These are phyloP conservation scores for Drosophila arawakana DNA, from an alignment of 1,140 invertebrate species.

Conservation along the genomic window DNA sequence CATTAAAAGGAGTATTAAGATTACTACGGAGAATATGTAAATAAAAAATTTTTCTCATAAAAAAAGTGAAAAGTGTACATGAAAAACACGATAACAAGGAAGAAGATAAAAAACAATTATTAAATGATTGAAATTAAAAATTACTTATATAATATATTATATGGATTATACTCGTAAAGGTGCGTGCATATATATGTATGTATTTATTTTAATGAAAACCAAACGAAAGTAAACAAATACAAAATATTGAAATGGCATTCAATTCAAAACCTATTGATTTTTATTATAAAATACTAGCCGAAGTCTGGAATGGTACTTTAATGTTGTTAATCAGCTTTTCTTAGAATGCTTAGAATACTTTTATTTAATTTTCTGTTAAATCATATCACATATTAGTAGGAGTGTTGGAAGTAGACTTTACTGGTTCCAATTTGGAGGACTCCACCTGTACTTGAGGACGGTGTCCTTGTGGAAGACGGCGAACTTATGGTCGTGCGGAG, in stretches of 20 bases:
- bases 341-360: not conserved
- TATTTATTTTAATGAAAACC: constrained; percentile 71
- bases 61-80: constrained; percentile 44
- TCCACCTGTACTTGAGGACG: too few relatives aligned
- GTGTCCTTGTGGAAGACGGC: too few relatives aligned
- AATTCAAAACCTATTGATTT: constrained; percentile 40
- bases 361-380: not conserved
- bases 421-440: not conserved
- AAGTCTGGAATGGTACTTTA: not conserved
- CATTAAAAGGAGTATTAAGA: constrained; percentile 52
- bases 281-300: not conserved
- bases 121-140: constrained; percentile 39
- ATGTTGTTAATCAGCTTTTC: not conserved
- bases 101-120: not conserved
- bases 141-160: constrained; percentile 56
- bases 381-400: not conserved
- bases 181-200: constrained; percentile 50
- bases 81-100: constrained; percentile 1
- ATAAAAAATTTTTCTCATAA: constrained; percentile 60
- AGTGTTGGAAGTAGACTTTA: not conserved
- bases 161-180: constrained; percentile 45
- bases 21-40: constrained; percentile 56
- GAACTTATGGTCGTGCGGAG: too few relatives aligned
- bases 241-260: constrained; percentile 75
- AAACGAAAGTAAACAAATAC: constrained; percentile 48